Conservation (phyloP, 2,797 vertebrate species). For the Halcyon smyrnensis region DNA sequence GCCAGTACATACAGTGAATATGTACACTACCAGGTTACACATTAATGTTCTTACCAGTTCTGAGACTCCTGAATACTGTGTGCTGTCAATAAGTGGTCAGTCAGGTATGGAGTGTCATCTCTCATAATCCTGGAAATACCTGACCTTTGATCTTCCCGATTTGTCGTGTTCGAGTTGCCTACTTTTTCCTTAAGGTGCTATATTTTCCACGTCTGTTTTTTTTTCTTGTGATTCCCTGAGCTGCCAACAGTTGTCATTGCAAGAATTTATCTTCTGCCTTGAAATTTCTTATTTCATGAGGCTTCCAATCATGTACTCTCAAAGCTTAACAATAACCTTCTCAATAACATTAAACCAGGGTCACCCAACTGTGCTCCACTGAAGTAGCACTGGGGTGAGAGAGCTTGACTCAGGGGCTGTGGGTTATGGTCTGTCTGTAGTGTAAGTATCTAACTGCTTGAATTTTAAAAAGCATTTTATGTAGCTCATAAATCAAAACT, state of each 20-base stretch:
- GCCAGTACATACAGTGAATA: accelerated
- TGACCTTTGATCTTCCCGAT: not conserved
- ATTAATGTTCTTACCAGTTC: not conserved
- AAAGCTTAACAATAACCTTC: not conserved
- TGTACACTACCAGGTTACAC: not conserved
- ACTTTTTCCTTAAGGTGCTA: not conserved
- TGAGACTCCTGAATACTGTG: not conserved
- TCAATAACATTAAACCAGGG: not conserved
- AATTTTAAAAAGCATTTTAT: not conserved
- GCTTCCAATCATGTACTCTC: not conserved
- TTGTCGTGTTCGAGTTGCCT: accelerated
- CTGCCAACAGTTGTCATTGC: not conserved
- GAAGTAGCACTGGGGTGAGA: not conserved
- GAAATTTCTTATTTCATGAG: not conserved
- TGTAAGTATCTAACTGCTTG: not conserved
- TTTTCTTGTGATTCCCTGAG: not conserved
- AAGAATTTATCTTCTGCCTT: slow-evolving; percentile 25
- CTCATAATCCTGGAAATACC: not conserved
- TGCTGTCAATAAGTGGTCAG: not conserved
- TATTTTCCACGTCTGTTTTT: not conserved
- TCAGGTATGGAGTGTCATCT: not conserved
- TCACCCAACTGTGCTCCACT: not conserved
- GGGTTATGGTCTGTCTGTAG: not conserved
- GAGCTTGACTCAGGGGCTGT: not conserved
- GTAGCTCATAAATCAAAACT: not conserved